These are phyloP conservation scores for Vanessa tameamea DNA, from an alignment of 1,140 invertebrate species.

Conservation along the genomic window DNA sequence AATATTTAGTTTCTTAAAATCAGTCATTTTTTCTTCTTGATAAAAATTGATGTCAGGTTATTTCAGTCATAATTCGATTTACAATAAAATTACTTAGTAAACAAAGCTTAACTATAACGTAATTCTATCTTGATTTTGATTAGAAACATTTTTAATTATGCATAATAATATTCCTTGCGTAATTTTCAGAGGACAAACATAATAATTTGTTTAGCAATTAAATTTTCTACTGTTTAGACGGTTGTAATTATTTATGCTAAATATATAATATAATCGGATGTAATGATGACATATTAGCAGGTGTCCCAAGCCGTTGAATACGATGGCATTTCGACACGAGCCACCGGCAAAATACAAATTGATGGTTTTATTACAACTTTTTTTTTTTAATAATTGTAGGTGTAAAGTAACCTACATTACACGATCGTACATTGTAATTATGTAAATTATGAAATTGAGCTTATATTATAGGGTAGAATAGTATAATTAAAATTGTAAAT, in stretches of 20 bases:
- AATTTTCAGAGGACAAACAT: neutral
- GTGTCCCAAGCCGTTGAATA: conserved; percentile 34
- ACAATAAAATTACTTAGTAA: no score
- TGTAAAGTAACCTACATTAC: conserved; percentile 36
- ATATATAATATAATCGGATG: conserved; percentile 47
- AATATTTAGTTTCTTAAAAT: no score
- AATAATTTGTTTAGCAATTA: neutral
- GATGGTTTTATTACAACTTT: conserved; percentile 45
- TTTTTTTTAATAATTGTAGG: conserved; percentile 37
- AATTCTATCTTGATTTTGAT: no score
- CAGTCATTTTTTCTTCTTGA: no score
- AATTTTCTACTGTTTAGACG: conserved; percentile 13
- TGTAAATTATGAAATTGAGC: conserved; percentile 26
- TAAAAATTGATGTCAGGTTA: no score
- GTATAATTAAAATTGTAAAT: neutral
- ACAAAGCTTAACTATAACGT: no score
- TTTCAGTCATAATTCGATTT: no score
- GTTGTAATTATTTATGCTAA: conserved; percentile 43
- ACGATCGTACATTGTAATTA: conserved; percentile 24
- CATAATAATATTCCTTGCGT: no score
- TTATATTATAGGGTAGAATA: conserved; percentile 15
- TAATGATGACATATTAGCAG: conserved; percentile 31
- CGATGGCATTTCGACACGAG: conserved; percentile 45
- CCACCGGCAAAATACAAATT: conserved; percentile 48
- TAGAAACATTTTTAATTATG: no score